Evolutionary conservation across 2,888 invertebrate species (phyloP).

Genomic region (Steinernema carpocapsae): DNA sequence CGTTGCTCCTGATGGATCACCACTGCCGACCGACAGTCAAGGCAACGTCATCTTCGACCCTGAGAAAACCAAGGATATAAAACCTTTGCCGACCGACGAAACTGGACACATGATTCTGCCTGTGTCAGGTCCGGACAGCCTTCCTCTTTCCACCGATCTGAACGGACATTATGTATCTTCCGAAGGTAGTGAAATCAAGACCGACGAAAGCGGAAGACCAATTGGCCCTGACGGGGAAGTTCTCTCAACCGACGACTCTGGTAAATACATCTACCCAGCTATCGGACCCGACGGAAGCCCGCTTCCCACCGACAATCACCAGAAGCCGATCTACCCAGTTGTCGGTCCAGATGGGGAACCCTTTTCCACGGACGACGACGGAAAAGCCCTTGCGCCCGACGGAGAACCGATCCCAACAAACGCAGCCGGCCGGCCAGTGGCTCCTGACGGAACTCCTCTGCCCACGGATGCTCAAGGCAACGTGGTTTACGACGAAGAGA

Average conservation of each 20-base stretch:
- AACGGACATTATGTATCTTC: conserved; percentile 32
- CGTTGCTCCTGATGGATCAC: conserved; percentile 39
- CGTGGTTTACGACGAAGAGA: conserved; percentile 39
- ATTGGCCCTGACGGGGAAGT: conserved; percentile 41
- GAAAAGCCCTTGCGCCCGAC: conserved; percentile 40
- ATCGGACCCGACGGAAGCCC: conserved; percentile 51
- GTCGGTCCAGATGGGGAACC: conserved; percentile 42
- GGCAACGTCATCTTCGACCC: conserved; percentile 41
- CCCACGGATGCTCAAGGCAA: conserved; percentile 37
- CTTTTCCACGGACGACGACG: conserved; percentile 41
- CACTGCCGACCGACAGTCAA: conserved; percentile 43
- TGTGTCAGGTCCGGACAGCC: conserved; percentile 30
- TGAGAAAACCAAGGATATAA: not conserved
- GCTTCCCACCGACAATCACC: conserved; percentile 45
- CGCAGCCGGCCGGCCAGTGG: conserved; percentile 45
- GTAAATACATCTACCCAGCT: conserved; percentile 34
- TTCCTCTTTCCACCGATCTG: conserved; percentile 46
- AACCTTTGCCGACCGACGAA: conserved; percentile 38
- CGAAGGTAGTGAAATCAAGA: conserved; percentile 33
- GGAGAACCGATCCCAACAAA: conserved; percentile 48
- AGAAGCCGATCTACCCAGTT: conserved; percentile 50
- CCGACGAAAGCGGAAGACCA: conserved; percentile 36
- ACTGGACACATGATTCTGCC: conserved; percentile 39
- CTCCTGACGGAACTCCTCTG: conserved; percentile 43
- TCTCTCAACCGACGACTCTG: conserved; percentile 44